Evolutionary conservation across 37 sponge, comb jelly and placozoan species (phyloP).

Genomic region (Beroe ovata): DNA sequence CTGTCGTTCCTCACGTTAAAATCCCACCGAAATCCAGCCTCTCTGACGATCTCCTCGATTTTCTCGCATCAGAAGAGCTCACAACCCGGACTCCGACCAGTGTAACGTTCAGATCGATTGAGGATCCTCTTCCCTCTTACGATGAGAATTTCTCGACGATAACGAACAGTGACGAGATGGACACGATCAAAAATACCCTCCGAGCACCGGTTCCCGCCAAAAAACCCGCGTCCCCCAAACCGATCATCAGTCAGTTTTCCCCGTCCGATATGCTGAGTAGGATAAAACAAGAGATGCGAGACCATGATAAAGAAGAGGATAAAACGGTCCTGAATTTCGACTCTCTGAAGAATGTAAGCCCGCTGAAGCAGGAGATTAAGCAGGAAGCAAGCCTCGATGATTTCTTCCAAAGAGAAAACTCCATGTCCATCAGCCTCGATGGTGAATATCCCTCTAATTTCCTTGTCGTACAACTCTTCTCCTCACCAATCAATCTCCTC

Average conservation of each 20-base stretch:
- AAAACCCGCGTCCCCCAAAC: neutral
- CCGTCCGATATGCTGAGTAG: conserved; percentile 24
- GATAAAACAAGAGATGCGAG: conserved; percentile 6
- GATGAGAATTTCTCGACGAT: conserved; percentile 22
- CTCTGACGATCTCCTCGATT: conserved; percentile 50
- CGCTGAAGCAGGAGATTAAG: neutral
- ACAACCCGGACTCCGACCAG: conserved; percentile 18
- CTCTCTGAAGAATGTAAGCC: neutral
- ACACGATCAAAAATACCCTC: conserved; percentile 12
- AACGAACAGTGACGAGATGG: conserved; percentile 5
- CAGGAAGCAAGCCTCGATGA: conserved; percentile 4
- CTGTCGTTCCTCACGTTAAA: neutral
- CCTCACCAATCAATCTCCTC: neutral
- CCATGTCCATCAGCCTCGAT: conserved; percentile 25
- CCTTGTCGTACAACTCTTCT: too few relatives aligned
- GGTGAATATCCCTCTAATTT: too few relatives aligned
- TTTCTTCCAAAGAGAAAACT: conserved; percentile 51
- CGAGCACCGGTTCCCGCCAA: neutral
- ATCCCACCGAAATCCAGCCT: neutral
- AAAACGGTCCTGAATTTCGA: conserved; percentile 22
- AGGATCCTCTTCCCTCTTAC: conserved; percentile 52
- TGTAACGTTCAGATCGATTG: conserved; percentile 40
- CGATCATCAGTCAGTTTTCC: neutral
- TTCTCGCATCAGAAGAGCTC: conserved; percentile 27
- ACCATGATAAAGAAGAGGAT: neutral